Evolutionary conservation across 2,797 vertebrate species (phyloP).

Genomic region (Synanceia verrucosa): DNA sequence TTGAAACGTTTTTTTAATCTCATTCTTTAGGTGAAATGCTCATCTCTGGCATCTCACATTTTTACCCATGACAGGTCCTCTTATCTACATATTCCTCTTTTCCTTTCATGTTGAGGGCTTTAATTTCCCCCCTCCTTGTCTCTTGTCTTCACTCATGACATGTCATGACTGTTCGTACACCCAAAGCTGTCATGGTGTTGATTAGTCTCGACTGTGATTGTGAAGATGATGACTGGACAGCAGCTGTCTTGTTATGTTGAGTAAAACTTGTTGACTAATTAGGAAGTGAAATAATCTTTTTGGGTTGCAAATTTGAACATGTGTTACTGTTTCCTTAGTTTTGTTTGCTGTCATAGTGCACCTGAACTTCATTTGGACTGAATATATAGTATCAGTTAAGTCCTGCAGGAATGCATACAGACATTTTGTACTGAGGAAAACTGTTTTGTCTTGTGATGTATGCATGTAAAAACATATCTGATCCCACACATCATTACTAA

Average conservation of each 20-base stretch:
- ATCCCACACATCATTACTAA: neutral
- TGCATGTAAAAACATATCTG: neutral
- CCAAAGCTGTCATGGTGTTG: constrained; percentile 59
- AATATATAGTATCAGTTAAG: neutral
- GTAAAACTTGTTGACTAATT: constrained; percentile 20
- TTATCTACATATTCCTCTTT: constrained; percentile 43
- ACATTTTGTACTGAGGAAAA: neutral
- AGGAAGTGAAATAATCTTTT: neutral
- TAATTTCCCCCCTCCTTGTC: neutral
- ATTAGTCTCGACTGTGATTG: constrained; percentile 57
- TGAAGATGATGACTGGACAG: constrained; percentile 45
- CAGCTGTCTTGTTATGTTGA: constrained; percentile 22
- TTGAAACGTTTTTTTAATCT: constrained; percentile 32
- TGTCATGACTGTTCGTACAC: constrained; percentile 39
- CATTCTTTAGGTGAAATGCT: neutral
- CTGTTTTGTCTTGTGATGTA: neutral
- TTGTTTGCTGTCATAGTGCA: neutral
- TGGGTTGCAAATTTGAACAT: neutral
- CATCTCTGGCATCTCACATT: constrained; percentile 5
- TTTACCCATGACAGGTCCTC: constrained; percentile 10
- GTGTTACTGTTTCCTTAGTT: neutral
- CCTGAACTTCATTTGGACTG: neutral
- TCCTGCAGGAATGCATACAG: neutral
- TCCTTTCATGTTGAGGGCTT: constrained; percentile 25
- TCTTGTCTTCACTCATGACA: constrained; percentile 24